Evolutionary conservation across 1,140 invertebrate genomes (phyloP).

Genomic region (Zaprionus gabonicus): DNA sequence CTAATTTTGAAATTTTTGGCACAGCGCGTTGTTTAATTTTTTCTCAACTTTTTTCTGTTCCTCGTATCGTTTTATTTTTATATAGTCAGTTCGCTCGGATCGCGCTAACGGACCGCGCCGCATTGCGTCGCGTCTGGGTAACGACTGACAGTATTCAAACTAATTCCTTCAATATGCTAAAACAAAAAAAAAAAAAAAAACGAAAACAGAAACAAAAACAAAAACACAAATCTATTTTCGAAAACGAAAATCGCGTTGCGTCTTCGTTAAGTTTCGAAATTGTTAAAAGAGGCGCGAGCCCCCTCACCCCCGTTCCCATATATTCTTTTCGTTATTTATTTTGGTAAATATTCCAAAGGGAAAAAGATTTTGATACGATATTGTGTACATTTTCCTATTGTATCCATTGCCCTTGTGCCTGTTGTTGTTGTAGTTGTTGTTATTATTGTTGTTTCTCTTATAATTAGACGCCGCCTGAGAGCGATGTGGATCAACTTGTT

Average conservation of each 20-base stretch:
- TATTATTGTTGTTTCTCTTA: slow-evolving; percentile 49
- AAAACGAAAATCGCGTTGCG: slow-evolving; percentile 46
- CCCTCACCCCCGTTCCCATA: slow-evolving; percentile 14
- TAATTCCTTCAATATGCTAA: slow-evolving; percentile 43
- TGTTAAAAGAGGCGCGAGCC: slow-evolving; percentile 33
- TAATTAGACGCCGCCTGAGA: slow-evolving; percentile 61
- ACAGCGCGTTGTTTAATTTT: slow-evolving; percentile 51
- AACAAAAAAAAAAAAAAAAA: slow-evolving; percentile 10
- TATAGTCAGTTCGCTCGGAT: slow-evolving; percentile 47
- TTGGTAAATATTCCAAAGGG: slow-evolving; percentile 45
- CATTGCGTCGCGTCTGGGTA: slow-evolving; percentile 63
- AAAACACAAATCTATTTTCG: slow-evolving; percentile 61
- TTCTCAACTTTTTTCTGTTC: slow-evolving; percentile 27
- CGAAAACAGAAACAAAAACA: slow-evolving; percentile 1
- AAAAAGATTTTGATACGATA: slow-evolving; percentile 34
- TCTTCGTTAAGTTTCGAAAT: slow-evolving; percentile 64
- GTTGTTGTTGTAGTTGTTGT: slow-evolving; percentile 15
- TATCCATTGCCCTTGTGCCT: not conserved
- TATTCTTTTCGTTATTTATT: slow-evolving; percentile 50
- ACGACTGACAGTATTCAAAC: slow-evolving; percentile 66
- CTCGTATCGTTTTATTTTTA: slow-evolving; percentile 67
- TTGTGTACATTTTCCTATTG: slow-evolving; percentile 35
- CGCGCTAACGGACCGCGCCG: slow-evolving; percentile 37
- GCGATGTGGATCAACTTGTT: slow-evolving; percentile 71
- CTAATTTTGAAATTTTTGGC: slow-evolving; percentile 82